A percentile compares a stretch with the other conserved stretches of the same genome.
phyloP scores from a whole-genome alignment of 2,888 invertebrate species.

The Pristionchus maxplancki region DNA sequence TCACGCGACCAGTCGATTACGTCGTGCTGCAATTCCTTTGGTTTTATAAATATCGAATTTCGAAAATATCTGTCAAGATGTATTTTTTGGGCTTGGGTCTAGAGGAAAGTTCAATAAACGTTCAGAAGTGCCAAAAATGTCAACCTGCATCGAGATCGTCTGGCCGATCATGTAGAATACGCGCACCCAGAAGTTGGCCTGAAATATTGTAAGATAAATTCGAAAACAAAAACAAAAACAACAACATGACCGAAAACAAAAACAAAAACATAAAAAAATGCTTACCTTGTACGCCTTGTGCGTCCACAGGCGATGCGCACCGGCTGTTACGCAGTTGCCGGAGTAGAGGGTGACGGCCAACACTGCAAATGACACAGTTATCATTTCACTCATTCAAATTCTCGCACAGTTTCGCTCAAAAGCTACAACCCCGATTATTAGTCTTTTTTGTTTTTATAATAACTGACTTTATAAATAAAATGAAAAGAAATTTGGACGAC shows the following conservation, averaged over 20 bases:
- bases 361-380: constrained; percentile 32
- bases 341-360: not conserved
- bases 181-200: constrained; percentile 50
- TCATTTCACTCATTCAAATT: too few species aligned
- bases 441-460: too few species aligned
- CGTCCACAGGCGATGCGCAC: constrained; percentile 40
- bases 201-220: too few species aligned
- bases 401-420: too few species aligned
- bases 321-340: not conserved
- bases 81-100: not conserved
- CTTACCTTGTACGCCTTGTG: constrained; percentile 49
- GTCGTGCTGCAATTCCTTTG: constrained; percentile 83
- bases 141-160: constrained; percentile 43
- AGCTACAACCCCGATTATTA: too few species aligned
- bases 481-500: too few species aligned
- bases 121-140: too few species aligned
- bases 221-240: too few species aligned
- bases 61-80: not conserved
- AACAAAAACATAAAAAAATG: too few species aligned
- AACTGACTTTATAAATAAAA: too few species aligned
- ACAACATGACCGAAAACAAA: too few species aligned
- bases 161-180: constrained; percentile 19
- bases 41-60: too few species aligned
- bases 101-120: not conserved
- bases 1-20: constrained; percentile 91